Percentiles rank a stretch among this genome's conserved stretches.
Evolutionary conservation across 2,113 vertebrate genomes (phyloP).

Genomic region (Pollachius pollachius): DNA sequence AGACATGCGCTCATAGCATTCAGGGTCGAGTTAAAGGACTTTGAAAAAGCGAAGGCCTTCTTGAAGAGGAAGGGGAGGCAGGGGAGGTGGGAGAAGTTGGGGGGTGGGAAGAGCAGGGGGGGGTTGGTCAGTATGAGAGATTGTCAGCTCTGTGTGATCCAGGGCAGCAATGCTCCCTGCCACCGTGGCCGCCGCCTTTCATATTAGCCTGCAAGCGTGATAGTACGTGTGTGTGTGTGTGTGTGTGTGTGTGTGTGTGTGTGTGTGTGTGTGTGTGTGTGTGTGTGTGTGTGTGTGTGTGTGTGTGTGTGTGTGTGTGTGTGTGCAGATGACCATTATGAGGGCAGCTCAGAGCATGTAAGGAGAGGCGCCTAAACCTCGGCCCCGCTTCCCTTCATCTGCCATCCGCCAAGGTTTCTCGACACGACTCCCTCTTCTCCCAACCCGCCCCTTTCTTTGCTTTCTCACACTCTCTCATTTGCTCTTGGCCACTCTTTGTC

Average conservation of each 20-base stretch:
- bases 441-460: conserved; percentile 18
- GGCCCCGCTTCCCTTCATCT: conserved; percentile 44
- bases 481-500: background rate
- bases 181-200: conserved; percentile 21
- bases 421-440: background rate
- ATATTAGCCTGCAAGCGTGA: background rate
- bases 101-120: conserved; percentile 22
- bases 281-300: background rate
- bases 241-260: no score
- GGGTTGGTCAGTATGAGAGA: conserved; percentile 49
- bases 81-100: conserved; percentile 5
- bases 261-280: conserved; percentile 1
- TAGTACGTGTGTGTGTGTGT: background rate
- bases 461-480: conserved; percentile 1
- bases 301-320: no score
- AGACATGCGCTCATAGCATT: no score
- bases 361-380: conserved; percentile 47
- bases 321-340: conserved; percentile 42
- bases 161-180: conserved; percentile 42
- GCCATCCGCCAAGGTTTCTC: background rate
- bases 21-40: no score
- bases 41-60: background rate
- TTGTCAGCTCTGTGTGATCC: conserved; percentile 60
- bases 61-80: background rate
- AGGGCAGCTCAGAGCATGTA: conserved; percentile 36